Conservation (phyloP, 2,797 vertebrate species). For the Poeciliopsis presidionis region DNA sequence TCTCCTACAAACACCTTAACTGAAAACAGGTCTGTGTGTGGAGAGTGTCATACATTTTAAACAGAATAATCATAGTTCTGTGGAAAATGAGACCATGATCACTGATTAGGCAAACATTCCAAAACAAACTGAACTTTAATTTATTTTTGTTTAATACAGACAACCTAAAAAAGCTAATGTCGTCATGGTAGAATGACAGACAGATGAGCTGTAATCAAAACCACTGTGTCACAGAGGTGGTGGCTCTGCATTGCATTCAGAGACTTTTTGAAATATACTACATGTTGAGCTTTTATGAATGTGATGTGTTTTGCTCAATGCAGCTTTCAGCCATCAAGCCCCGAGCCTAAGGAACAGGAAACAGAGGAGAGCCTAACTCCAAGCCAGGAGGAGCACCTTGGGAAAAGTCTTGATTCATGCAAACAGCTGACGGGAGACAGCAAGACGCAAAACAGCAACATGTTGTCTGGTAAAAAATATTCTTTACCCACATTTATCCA, state of each 20-base stretch:
- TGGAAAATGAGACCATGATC: not conserved
- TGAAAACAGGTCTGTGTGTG: slow-evolving; percentile 62
- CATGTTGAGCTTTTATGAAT: not conserved
- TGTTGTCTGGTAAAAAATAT: slow-evolving; percentile 75
- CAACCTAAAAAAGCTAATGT: not conserved
- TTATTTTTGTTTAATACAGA: not conserved
- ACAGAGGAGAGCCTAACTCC: slow-evolving; percentile 39
- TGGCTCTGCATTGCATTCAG: not conserved
- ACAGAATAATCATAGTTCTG: not conserved
- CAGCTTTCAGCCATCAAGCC: slow-evolving; percentile 65
- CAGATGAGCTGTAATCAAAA: not conserved
- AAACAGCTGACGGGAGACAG: slow-evolving; percentile 77
- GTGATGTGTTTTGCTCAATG: not conserved
- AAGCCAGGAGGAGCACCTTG: slow-evolving; percentile 31
- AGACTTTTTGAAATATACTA: not conserved
- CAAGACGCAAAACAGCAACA: slow-evolving; percentile 79
- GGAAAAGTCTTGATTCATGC: slow-evolving; percentile 53
- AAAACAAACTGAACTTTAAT: not conserved
- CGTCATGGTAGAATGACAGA: not conserved
- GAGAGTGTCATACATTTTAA: not conserved
- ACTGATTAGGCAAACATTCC: no score
- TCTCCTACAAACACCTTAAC: slow-evolving; percentile 61
- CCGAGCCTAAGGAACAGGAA: slow-evolving; percentile 55
- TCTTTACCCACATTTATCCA: not conserved
- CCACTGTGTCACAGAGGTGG: not conserved